Evolutionary conservation across 2,113 vertebrate genomes (phyloP), one percentile per base, ranked within the genome.

Genomic region (Tautogolabrus adspersus): DNA sequence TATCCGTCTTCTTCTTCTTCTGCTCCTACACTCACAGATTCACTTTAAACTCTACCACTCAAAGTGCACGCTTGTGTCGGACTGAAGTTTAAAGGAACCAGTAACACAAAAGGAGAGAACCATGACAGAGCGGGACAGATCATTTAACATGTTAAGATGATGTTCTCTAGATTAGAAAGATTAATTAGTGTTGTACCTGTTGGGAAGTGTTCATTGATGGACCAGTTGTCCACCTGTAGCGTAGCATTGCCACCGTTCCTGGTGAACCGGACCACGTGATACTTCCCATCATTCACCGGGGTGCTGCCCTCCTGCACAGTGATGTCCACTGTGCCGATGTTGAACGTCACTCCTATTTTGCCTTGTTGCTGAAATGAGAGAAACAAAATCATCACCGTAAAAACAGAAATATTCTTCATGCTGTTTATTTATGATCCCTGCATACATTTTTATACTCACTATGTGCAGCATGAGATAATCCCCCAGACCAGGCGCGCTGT

Each of bases 381-480:
- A 46, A 62, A 76, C 13, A 62, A 15, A 16, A 40, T 6, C 10
- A 47, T 47, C 12, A 47, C 16, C 16, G 15, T 47, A 47, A 13
- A 47, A 18, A 7, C 16, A 18, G 47, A 49, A 18, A 46, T 5
- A 46, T 18, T 16, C 6, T 49, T 49, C 4, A 26, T 26, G 26
- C 26, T 2, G 4, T 26, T 4, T 34, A 5, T 34, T 34, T 6
- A 42, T 42, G 40, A 42, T 42, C 6, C 40, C 40, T 42, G 40
- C 40, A 42, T 42, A 10, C 40, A 15, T 15, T 15, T 12, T 46
- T 5, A 49, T 19, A 97, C 98, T 98, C 91, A 99, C 98, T 75
- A 99, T 99, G 82, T 99, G 98, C 66, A 99, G 95, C 96, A 99
- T 98, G 63, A 99, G 95, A 72, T 97, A 99, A 81, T 99, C 98